A percentile compares a stretch with the other conserved stretches of the same genome.
Evolutionary conservation across 2,113 vertebrate species (phyloP).

Genomic region (Apodemus sylvaticus): DNA sequence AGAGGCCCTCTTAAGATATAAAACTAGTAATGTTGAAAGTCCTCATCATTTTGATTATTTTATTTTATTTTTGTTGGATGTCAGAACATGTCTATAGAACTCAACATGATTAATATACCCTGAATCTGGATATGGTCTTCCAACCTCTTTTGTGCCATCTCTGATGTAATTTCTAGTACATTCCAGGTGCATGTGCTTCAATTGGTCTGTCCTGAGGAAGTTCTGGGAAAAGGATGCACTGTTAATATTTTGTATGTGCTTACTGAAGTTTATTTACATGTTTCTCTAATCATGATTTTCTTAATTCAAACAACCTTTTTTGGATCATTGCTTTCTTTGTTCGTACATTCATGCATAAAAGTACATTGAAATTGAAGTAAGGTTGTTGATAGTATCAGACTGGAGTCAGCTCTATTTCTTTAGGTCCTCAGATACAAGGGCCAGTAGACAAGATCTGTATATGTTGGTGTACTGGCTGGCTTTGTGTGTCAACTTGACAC

Average conservation of each 20-base stretch:
- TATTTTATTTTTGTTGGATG: neutral
- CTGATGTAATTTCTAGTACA: neutral
- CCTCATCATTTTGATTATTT: neutral
- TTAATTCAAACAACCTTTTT: neutral
- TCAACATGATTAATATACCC: neutral
- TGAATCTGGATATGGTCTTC: neutral
- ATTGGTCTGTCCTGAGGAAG: neutral
- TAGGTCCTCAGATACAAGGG: too few species aligned
- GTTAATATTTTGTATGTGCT: neutral
- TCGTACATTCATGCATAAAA: neutral
- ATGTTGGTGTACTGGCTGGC: too few species aligned
- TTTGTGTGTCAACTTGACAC: too few species aligned
- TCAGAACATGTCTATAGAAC: neutral
- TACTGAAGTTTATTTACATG: neutral
- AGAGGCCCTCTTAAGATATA: neutral
- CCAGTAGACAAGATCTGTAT: too few species aligned
- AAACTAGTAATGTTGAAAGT: neutral
- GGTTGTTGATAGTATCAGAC: neutral
- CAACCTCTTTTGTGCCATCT: neutral
- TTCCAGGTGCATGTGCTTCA: neutral
- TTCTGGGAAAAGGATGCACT: neutral
- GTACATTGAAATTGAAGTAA: neutral
- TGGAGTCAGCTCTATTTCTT: neutral
- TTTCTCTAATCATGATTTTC: neutral
- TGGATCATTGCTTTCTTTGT: neutral